Evolutionary conservation across 2,113 vertebrate species (phyloP).

Genomic region (Tupaia chinensis): DNA sequence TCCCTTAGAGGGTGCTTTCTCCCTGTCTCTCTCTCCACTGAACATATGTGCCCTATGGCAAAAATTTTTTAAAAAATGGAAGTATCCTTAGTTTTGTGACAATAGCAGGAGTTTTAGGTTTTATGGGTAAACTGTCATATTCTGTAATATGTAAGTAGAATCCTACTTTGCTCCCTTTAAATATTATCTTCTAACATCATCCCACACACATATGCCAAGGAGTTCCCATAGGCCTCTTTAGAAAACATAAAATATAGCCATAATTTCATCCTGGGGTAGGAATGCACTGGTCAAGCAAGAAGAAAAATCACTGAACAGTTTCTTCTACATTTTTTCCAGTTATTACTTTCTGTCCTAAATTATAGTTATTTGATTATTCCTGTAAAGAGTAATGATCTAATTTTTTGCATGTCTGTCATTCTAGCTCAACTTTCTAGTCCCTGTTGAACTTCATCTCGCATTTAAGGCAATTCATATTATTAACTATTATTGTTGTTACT

Average conservation of each 20-base stretch:
- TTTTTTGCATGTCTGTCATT: not conserved
- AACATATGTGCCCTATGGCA: too few species aligned
- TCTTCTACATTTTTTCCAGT: not conserved
- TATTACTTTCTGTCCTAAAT: not conserved
- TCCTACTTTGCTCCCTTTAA: not conserved
- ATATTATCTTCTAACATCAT: not conserved
- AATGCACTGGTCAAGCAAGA: not conserved
- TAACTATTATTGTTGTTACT: not conserved
- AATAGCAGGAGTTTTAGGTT: not conserved
- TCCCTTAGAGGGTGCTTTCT: too few species aligned
- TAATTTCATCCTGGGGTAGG: not conserved
- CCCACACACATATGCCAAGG: not conserved
- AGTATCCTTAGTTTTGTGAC: not conserved
- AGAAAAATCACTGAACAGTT: not conserved
- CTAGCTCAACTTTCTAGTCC: not conserved
- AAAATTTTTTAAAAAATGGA: not conserved
- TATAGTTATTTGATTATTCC: not conserved
- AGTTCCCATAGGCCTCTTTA: not conserved
- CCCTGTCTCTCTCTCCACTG: too few species aligned
- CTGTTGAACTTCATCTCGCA: not conserved
- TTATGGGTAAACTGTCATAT: not conserved
- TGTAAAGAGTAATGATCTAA: not conserved
- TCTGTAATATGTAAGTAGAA: not conserved
- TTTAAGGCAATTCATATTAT: not conserved
- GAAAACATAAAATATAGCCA: not conserved